Evolutionary conservation across 2,113 vertebrate species (phyloP).

Genomic region (Naja naja): DNA sequence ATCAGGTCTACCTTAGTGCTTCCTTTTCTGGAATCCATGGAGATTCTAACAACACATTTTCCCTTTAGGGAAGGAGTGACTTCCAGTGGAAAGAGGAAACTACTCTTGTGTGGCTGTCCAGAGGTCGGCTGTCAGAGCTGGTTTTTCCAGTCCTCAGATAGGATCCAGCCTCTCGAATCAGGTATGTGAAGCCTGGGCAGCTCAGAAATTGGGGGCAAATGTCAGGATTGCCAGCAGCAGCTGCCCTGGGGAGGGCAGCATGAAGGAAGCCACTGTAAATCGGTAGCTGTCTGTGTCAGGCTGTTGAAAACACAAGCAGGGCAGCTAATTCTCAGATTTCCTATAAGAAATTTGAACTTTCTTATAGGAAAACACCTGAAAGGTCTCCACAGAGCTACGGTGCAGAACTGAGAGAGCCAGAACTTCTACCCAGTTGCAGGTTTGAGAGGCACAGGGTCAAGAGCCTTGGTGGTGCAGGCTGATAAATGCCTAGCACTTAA

Average conservation of each 20-base stretch:
- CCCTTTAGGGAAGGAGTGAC: conserved; percentile 6
- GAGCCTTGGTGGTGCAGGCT: no score
- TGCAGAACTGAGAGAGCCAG: neutral
- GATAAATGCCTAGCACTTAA: no score
- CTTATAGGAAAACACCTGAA: neutral
- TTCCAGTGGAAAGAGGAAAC: conserved; percentile 20
- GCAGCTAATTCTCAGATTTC: neutral
- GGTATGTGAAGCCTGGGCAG: neutral
- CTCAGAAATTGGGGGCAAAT: neutral
- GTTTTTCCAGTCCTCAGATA: neutral
- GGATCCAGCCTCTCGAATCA: neutral
- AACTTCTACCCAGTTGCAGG: neutral
- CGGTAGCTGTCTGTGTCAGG: neutral
- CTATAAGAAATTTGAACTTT: neutral
- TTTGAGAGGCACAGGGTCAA: neutral
- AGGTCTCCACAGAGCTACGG: neutral
- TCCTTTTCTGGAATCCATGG: neutral
- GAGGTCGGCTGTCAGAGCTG: neutral
- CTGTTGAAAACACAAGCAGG: neutral
- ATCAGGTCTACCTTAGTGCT: neutral
- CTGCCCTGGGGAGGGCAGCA: neutral
- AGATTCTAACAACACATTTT: neutral
- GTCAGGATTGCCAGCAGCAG: neutral
- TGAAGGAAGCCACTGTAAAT: neutral
- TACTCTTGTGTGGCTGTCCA: no score